Evolutionary conservation across 2,888 invertebrate species (phyloP).

Genomic region (Mantis religiosa): DNA sequence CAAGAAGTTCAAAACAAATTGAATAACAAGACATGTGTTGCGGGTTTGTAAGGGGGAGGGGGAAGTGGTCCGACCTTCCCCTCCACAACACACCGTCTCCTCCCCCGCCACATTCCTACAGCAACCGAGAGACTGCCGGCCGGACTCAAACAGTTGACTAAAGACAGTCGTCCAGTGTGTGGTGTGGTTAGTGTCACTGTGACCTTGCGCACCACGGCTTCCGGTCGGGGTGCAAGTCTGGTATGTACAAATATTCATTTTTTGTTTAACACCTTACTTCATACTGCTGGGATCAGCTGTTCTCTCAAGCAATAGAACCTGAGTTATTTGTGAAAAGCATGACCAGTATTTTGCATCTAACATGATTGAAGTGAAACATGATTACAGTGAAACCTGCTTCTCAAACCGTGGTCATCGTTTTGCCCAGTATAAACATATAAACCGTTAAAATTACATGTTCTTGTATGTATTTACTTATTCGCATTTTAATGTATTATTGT

Average conservation of each 20-base stretch:
- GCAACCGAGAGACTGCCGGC: background rate
- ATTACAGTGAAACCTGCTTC: too few species aligned
- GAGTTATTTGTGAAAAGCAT: too few species aligned
- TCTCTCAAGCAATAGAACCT: too few species aligned
- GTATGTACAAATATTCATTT: background rate
- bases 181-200: background rate
- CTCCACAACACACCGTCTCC: background rate
- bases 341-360: too few species aligned
- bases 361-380: too few species aligned
- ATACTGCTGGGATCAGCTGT: too few species aligned
- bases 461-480: too few species aligned
- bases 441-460: too few species aligned
- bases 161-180: background rate
- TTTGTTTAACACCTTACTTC: background rate
- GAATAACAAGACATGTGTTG: background rate
- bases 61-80: background rate
- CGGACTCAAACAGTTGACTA: background rate
- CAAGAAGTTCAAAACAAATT: background rate
- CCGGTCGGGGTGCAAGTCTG: background rate
- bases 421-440: too few species aligned
- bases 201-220: background rate
- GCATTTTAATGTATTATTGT: too few species aligned
- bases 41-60: background rate
- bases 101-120: background rate
- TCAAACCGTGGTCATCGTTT: too few species aligned